Base-by-base conservation (phyloP, 2,888 invertebrate species). In the Caenorhabditis zanzibari region DNA sequence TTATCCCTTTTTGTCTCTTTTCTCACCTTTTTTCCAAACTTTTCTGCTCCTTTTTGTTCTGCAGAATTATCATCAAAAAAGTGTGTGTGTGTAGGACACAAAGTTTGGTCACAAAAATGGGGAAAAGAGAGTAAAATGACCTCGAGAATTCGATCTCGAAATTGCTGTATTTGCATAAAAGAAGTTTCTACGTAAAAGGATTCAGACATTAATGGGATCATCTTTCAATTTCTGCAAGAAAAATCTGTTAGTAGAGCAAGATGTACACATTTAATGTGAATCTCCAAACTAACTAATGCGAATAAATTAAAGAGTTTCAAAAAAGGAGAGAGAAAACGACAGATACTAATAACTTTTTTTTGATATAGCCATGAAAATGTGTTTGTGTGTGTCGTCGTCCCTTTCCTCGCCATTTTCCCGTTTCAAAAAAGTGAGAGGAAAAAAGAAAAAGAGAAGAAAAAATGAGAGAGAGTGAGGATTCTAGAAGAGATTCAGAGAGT, bases 271-370 rank as follows among this genome's bases (percentile, higher is more conserved):
- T 38, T 41, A 24, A 22, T 44, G 22, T 22, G 12, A 54, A 54
- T 24, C 26, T 54, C 14, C 54, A 63, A 38, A 35, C 22, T 26
- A 47, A 0, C 16, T 44, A 41, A 47, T 47, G 26, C 14, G n/a
- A n/a, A n/a, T n/a, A 47, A 6, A 41, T 44, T 10, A 59, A 47
- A 19, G 47, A 38, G 32, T 44, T 56, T 35, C 28, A 35, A 28
- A 52, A 72, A 32, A 41, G 61, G 49, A 24, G 47, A 47, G 38
- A 61, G n/a, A 63, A 44, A 24, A 44, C 9, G 28, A 63, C 16
- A 41, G 54, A 75, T 66, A 75, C 75, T 75, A 75, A 75, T 75
- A 75, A 75, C 66, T 66, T 66, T 66, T 63, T 73, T 66, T 64
- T 75, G 64, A 75, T 75, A 75, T 75, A 75, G 63, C 63, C 66